phyloP scores from a whole-genome alignment of 2,113 vertebrate genomes.

The Austrofundulus limnaeus region DNA sequence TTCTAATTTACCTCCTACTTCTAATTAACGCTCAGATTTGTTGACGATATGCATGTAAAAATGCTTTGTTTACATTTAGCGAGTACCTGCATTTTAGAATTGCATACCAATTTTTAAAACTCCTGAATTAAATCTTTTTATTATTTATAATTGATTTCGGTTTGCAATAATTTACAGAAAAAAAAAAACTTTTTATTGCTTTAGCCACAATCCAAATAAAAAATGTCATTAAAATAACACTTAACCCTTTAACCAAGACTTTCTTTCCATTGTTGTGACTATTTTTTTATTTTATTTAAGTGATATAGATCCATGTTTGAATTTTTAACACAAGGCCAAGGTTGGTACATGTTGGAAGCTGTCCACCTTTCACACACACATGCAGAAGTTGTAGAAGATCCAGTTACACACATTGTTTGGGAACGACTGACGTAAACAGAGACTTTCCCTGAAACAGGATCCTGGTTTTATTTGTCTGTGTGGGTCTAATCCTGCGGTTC shows the following conservation, averaged over 20 bases:
- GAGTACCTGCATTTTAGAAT: no score
- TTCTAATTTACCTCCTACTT: no score
- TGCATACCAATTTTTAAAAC: no score
- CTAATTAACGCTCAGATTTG: no score
- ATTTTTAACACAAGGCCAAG: not conserved
- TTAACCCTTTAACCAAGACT: no score
- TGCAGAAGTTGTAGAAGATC: not conserved
- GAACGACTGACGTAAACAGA: conserved; percentile 9
- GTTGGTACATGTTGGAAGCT: not conserved
- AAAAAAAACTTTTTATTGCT: no score
- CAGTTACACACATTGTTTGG: conserved; percentile 4
- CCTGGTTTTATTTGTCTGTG: not conserved
- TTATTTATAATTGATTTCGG: no score
- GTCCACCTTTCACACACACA: not conserved
- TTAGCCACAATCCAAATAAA: not conserved
- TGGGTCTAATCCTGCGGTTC: not conserved
- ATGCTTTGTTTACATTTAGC: no score
- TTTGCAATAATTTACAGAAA: no score
- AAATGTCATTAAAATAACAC: not conserved
- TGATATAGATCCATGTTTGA: no score
- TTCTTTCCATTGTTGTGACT: not conserved
- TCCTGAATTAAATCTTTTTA: no score
- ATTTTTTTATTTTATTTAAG: not conserved
- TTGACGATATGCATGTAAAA: no score
- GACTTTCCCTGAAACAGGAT: not conserved